These are phyloP conservation scores for Corythornis cristatus DNA, from an alignment of 2,113 vertebrate genomes.

Conservation along the genomic window DNA sequence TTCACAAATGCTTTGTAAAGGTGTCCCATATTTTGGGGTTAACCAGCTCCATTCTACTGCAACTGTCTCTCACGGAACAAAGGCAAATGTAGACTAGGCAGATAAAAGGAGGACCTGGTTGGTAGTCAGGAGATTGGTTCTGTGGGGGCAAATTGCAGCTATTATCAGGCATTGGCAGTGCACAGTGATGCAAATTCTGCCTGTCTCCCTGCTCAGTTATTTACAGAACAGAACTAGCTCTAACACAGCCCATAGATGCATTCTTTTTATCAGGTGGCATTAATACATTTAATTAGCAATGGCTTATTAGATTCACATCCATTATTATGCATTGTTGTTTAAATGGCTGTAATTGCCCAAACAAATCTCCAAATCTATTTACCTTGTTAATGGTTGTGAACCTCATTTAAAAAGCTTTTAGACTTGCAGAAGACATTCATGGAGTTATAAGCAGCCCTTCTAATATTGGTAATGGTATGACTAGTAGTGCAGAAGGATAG, in stretches of 20 bases:
- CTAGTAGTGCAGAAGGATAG: neutral
- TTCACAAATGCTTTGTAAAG: neutral
- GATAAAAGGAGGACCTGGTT: neutral
- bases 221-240: neutral
- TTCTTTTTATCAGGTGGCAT: neutral
- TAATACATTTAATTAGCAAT: slow-evolving; percentile 36
- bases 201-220: neutral
- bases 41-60: neutral
- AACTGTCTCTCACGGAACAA: neutral
- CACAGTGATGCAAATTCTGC: slow-evolving; percentile 1
- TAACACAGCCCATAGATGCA: neutral
- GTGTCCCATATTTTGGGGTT: neutral
- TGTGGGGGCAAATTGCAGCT: neutral
- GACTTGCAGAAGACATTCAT: neutral
- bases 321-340: slow-evolving; percentile 27
- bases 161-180: neutral
- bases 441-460: neutral
- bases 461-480: neutral
- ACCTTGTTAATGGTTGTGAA: neutral
- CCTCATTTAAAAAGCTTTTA: slow-evolving; percentile 40
- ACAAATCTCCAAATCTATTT: slow-evolving; percentile 43
- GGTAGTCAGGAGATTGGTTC: neutral
- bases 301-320: slow-evolving; percentile 23
- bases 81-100: neutral
- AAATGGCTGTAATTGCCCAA: slow-evolving; percentile 47